A percentile compares a stretch with the other conserved stretches of the same genome.
phyloP scores from a whole-genome alignment of 2,797 vertebrate genomes.

The Sebastes vulpes region DNA sequence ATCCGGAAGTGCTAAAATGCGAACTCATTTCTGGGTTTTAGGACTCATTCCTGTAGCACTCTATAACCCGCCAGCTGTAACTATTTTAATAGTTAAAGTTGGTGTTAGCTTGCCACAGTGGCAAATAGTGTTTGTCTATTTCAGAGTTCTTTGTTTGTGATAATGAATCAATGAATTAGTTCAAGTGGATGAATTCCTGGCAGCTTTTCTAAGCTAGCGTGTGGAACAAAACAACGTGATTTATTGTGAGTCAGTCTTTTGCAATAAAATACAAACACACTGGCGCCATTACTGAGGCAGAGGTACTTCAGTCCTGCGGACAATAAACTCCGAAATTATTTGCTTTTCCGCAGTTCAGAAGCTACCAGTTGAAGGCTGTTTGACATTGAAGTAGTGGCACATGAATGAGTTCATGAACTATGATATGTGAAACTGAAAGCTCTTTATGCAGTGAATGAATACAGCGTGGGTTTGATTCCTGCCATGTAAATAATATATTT shows the following conservation, averaged over 20 bases:
- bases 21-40: too few relatives aligned
- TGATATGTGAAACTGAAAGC: not conserved
- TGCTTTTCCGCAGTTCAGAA: conserved; percentile 7
- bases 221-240: conserved; percentile 1
- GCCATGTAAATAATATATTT: not conserved
- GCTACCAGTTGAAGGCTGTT: conserved; percentile 1
- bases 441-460: not conserved
- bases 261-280: conserved; percentile 13
- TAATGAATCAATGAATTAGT: not conserved
- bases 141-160: not conserved
- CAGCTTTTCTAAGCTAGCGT: not conserved
- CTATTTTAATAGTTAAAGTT: too few relatives aligned
- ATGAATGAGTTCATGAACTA: not conserved
- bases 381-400: conserved; percentile 9
- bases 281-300: conserved; percentile 18
- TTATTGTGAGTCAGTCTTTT: conserved; percentile 11
- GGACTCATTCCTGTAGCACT: too few relatives aligned
- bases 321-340: conserved; percentile 18
- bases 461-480: not conserved
- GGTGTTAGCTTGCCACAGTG: too few relatives aligned
- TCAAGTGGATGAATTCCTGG: conserved; percentile 9
- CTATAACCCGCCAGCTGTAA: too few relatives aligned
- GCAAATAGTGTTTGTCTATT: not conserved
- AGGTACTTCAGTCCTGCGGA: conserved; percentile 18
- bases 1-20: too few relatives aligned